Evolutionary conservation across 2,888 invertebrate genomes (phyloP).

Genomic region (Microplitis manilae): DNA sequence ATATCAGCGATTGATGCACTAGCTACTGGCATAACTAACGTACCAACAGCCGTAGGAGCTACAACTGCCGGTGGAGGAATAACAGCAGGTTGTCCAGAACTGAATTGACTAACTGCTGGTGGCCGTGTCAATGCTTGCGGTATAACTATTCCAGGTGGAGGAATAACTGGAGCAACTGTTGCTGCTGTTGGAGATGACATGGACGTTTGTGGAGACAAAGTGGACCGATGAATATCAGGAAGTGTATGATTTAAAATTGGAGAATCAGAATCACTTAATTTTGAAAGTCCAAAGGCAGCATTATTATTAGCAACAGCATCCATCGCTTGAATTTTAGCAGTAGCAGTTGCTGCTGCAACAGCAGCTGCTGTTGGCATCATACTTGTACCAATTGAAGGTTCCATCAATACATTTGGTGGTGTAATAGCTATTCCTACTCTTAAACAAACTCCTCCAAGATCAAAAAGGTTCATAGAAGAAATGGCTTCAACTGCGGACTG

Average conservation of each 20-base stretch:
- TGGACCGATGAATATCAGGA: conserved; percentile 64
- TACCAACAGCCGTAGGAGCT: conserved; percentile 68
- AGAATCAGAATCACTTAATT: conserved; percentile 63
- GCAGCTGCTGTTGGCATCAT: conserved; percentile 97
- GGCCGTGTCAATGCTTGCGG: conserved; percentile 73
- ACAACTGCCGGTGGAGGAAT: conserved; percentile 72
- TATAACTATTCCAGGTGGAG: conserved; percentile 78
- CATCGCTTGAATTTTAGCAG: conserved; percentile 96
- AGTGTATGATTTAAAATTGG: conserved; percentile 65
- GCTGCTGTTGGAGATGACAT: conserved; percentile 66
- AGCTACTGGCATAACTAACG: conserved; percentile 59
- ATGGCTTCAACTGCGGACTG: conserved; percentile 97
- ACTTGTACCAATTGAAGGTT: conserved; percentile 84
- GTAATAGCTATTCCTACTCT: conserved; percentile 97
- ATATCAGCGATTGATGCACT: conserved; percentile 71
- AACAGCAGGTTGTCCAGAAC: conserved; percentile 68
- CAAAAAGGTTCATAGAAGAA: conserved; percentile 99
- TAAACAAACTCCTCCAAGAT: conserved; percentile 95
- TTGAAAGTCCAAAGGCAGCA: conserved; percentile 77
- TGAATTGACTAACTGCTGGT: conserved; percentile 70
- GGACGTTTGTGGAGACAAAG: conserved; percentile 56
- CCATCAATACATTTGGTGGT: conserved; percentile 93
- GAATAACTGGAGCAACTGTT: conserved; percentile 72
- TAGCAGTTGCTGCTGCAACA: conserved; percentile 91
- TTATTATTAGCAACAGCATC: conserved; percentile 93